Percentiles rank a stretch among this genome's conserved stretches.
phyloP scores from a whole-genome alignment of 1,140 invertebrate genomes.

The Neelides sp. region DNA sequence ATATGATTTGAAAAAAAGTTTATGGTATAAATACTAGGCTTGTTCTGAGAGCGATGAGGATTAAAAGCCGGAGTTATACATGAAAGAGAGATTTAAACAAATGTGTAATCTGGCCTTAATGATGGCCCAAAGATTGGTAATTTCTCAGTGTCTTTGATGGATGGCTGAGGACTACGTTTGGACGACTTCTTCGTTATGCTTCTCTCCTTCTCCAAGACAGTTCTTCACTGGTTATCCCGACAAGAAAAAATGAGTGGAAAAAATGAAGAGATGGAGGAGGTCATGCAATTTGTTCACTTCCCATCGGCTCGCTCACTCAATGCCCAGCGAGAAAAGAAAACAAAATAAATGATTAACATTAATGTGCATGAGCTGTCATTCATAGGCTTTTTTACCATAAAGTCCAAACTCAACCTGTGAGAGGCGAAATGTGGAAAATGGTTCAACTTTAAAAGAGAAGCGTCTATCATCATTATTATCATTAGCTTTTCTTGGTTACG shows the following conservation, averaged over 20 bases:
- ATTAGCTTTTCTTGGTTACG: not conserved
- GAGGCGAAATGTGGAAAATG: slow-evolving; percentile 6
- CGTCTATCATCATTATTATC: slow-evolving; percentile 3
- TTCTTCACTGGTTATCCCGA: too few relatives aligned
- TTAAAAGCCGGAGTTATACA: too few relatives aligned
- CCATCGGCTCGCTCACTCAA: not conserved
- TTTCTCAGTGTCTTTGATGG: slow-evolving; percentile 16
- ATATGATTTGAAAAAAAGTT: too few relatives aligned
- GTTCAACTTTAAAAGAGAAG: too few relatives aligned
- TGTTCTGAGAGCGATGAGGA: too few relatives aligned
- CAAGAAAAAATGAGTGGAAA: slow-evolving; percentile 9
- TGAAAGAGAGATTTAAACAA: too few relatives aligned
- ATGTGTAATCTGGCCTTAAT: too few relatives aligned
- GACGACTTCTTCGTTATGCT: too few relatives aligned
- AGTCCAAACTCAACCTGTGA: slow-evolving; percentile 7
- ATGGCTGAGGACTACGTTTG: too few relatives aligned
- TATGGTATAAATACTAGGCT: too few relatives aligned
- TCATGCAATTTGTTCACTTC: slow-evolving; percentile 15
- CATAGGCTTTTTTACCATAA: slow-evolving; percentile 11
- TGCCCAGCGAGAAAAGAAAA: slow-evolving; percentile 2
- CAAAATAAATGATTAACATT: slow-evolving; percentile 22
- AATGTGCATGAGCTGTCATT: slow-evolving; percentile 22
- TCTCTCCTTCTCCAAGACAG: too few relatives aligned
- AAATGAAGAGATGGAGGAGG: slow-evolving; percentile 13
- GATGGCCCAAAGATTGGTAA: too few relatives aligned